These are phyloP conservation scores for Oenanthe oenanthe DNA, from an alignment of 2,113 vertebrate genomes.

Conservation along the genomic window DNA sequence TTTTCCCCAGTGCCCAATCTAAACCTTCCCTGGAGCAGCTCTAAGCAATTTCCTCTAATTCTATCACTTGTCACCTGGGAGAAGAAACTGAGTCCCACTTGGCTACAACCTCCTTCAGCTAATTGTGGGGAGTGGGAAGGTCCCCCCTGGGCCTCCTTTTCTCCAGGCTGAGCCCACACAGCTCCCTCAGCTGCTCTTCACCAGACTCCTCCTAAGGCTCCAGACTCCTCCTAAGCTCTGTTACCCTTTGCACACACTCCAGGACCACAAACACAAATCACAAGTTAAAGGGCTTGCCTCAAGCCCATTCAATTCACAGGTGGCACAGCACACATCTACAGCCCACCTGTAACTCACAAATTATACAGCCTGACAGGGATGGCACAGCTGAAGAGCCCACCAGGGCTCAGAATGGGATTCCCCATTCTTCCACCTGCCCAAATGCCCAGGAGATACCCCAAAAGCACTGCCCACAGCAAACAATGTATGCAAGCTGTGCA, in stretches of 20 bases:
- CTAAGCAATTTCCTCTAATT: background rate
- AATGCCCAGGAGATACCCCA: background rate
- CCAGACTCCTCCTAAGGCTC: background rate
- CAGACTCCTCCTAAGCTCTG: background rate
- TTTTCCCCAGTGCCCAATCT: background rate
- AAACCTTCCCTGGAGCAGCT: background rate
- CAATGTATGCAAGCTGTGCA: rapidly evolving
- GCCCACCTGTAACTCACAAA: background rate
- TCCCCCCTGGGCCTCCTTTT: background rate
- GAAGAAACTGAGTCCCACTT: background rate
- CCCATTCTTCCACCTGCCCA: background rate
- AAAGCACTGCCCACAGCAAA: background rate
- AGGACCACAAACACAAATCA: background rate
- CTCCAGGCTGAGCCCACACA: background rate
- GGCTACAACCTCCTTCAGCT: background rate
- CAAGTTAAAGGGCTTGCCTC: background rate
- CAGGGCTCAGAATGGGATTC: background rate
- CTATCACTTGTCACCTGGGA: background rate
- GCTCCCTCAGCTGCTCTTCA: background rate
- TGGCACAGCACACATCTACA: background rate
- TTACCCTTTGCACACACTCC: background rate
- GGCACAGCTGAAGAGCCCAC: background rate
- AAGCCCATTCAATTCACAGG: background rate
- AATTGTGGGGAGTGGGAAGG: background rate
- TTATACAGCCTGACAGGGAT: background rate